Evolutionary conservation across 2,888 invertebrate genomes (phyloP).

Genomic region (Harpalus rufipes): DNA sequence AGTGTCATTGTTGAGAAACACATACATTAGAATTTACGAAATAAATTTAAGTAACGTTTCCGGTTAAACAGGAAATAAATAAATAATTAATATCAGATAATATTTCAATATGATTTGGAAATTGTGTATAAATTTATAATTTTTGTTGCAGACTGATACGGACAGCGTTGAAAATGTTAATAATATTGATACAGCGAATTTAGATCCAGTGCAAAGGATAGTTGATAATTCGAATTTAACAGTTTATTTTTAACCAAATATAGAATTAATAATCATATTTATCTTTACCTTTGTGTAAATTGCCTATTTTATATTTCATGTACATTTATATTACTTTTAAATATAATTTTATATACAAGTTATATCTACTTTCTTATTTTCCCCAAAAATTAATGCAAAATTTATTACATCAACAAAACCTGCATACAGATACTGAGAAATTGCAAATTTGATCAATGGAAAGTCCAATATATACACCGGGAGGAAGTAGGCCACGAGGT

Average conservation of each 20-base stretch:
- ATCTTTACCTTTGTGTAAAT: slow-evolving; percentile 53
- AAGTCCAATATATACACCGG: slow-evolving; percentile 34
- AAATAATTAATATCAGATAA: slow-evolving; percentile 9
- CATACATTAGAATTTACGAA: slow-evolving; percentile 17
- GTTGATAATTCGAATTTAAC: slow-evolving; percentile 81
- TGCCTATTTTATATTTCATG: slow-evolving; percentile 62
- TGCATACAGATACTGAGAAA: slow-evolving; percentile 41
- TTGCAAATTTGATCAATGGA: slow-evolving; percentile 48
- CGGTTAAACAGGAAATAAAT: slow-evolving; percentile 19
- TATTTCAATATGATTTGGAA: neutral
- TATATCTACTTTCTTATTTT: slow-evolving; percentile 23
- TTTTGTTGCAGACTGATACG: slow-evolving; percentile 76
- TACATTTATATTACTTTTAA: slow-evolving; percentile 58
- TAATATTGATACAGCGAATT: slow-evolving; percentile 75
- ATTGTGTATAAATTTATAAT: slow-evolving; percentile 20
- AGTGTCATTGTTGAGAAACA: slow-evolving; percentile 11
- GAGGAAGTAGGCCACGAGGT: slow-evolving; percentile 67
- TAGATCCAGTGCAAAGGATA: slow-evolving; percentile 74
- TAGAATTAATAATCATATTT: slow-evolving; percentile 41
- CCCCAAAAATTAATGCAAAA: slow-evolving; percentile 24
- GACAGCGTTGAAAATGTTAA: slow-evolving; percentile 78
- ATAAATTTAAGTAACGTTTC: slow-evolving; percentile 31
- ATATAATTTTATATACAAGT: slow-evolving; percentile 50
- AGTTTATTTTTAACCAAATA: slow-evolving; percentile 78
- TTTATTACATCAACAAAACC: slow-evolving; percentile 13